These are phyloP conservation scores for Heteromormyrus szaboi DNA, from an alignment of 2,797 vertebrate species.

Conservation along the genomic window DNA sequence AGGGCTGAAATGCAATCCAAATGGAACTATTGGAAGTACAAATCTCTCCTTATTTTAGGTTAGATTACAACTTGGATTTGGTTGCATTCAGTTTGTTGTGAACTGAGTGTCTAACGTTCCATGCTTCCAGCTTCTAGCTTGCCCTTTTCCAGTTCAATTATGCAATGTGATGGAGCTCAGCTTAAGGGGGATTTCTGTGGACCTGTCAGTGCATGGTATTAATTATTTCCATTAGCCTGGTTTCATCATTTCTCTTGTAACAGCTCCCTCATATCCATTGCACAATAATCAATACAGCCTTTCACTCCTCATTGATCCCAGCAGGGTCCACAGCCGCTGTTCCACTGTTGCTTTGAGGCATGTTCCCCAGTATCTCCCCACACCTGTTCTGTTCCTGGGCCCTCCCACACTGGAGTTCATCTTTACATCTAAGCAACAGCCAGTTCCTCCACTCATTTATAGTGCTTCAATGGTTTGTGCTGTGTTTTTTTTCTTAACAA, in stretches of 20 bases:
- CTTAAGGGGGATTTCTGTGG: not conserved
- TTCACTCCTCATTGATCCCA: slow-evolving; percentile 60
- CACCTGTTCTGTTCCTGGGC: not conserved
- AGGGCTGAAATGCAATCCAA: not conserved
- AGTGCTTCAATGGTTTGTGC: not conserved
- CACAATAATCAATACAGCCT: slow-evolving; percentile 58
- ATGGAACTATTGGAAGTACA: not conserved
- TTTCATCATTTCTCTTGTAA: slow-evolving; percentile 27
- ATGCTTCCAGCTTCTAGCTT: not conserved
- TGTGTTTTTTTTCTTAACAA: not conserved
- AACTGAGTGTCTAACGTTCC: not conserved
- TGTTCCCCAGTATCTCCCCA: not conserved
- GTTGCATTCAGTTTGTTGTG: not conserved
- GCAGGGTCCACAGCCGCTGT: slow-evolving; percentile 48
- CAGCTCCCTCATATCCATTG: slow-evolving; percentile 53
- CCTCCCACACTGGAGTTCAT: not conserved
- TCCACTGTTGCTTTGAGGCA: slow-evolving; percentile 23
- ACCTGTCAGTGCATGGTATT: not conserved
- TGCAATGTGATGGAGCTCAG: not conserved
- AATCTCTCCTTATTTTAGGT: not conserved
- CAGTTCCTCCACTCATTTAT: slow-evolving; percentile 11
- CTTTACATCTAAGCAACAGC: not conserved
- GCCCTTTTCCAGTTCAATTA: not conserved
- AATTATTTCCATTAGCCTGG: slow-evolving; percentile 15
- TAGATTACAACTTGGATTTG: not conserved